Evolutionary conservation across 2,113 vertebrate species (phyloP).

Genomic region (Boulengeromyrus knoepffleri): DNA sequence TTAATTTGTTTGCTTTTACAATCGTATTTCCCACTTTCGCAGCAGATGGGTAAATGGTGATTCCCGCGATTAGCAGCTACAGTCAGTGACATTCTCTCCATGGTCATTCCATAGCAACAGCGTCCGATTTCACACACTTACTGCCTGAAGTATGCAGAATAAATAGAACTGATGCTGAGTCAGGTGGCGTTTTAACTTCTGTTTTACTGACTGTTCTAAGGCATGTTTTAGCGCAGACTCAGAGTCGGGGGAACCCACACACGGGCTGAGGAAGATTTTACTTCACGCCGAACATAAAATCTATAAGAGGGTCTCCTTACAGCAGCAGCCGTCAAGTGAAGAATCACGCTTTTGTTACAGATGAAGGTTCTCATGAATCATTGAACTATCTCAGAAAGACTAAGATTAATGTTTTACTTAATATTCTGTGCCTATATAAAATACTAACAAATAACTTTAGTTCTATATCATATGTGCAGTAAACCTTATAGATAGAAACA

Average conservation of each 20-base stretch:
- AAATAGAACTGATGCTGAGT: background rate
- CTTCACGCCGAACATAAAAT: background rate
- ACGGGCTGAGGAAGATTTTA: background rate
- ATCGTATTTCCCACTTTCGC: background rate
- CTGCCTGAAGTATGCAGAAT: background rate
- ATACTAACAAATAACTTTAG: background rate
- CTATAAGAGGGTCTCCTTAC: background rate
- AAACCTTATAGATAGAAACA: background rate
- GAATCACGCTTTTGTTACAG: background rate
- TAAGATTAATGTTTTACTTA: background rate
- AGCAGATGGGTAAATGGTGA: background rate
- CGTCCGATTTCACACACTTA: background rate
- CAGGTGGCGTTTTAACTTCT: background rate
- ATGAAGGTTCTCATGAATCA: background rate
- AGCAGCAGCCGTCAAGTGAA: background rate
- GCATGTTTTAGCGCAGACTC: background rate
- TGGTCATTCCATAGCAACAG: background rate
- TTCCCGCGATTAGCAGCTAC: background rate
- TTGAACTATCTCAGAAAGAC: background rate
- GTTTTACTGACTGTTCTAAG: background rate
- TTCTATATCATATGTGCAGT: background rate
- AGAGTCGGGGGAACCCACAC: background rate
- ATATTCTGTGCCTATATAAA: background rate
- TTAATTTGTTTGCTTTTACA: background rate
- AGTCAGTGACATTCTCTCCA: background rate